Base-by-base conservation (phyloP, 2,797 vertebrate species). In the Oophaga sylvatica region DNA sequence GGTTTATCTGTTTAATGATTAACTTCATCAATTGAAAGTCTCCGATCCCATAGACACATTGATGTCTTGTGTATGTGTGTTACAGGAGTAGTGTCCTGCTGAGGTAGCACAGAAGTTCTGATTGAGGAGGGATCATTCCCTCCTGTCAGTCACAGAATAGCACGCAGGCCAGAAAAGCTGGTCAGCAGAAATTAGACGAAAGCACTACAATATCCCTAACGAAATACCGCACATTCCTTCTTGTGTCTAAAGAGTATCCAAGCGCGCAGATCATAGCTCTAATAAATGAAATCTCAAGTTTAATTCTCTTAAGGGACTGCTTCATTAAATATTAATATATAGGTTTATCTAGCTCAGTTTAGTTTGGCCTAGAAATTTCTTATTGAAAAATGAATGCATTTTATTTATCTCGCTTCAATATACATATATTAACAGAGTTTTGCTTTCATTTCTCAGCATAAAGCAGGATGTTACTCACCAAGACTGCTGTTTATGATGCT, bases 1-100 rank as follows among this genome's bases (percentile, higher is more conserved):
- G 83, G 53, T 29, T 57, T 60, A 76, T 85, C 75, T 91, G 90
- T 90, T 92, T 90, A 93, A 81, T 90, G 90, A 92, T 92, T 92
- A 92, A 92, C 91, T 90, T 70, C 86, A 85, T 73, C 56, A 70
- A 31, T 62, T 59, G 35, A 78, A 71, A 62, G 29, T 86, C 84
- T 86, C 35, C 73, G 19, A 75, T 73, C 77, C 75, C 65, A 83
- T n/a, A 78, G 84, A 68, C 84, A 85, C 17, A 82, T 79, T 85
- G 83, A 85, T 83, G 62, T 71, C 60, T 9, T 65, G 60, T 57
- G 20, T 57, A n/a, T 82, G 83, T 59, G 75, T 62, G 79, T 73
- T 63, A 35, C 63, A 48, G 73, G n/a, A 45, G 45, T 6, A 62
- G 84, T 53, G 57, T 86, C 88, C 88, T 89, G 88, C 88, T 89